Evolutionary conservation across 2,797 vertebrate species (phyloP).

Genomic region (Phoeniculus purpureus): DNA sequence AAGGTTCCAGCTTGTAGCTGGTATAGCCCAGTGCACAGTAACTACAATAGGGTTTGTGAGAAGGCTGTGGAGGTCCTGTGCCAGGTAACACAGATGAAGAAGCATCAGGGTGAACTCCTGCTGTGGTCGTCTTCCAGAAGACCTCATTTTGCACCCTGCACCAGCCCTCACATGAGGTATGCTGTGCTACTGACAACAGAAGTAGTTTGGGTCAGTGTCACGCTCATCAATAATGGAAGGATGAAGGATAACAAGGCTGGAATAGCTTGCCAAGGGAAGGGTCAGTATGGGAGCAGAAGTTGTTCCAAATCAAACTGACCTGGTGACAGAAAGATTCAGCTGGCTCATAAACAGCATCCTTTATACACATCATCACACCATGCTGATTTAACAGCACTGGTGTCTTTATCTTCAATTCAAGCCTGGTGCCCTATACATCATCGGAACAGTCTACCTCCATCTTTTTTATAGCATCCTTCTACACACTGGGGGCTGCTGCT

Average conservation of each 20-base stretch:
- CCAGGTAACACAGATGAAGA: neutral
- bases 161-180: neutral
- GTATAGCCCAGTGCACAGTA: neutral
- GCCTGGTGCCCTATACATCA: neutral
- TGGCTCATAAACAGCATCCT: neutral
- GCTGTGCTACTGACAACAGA: neutral
- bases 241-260: neutral
- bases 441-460: neutral
- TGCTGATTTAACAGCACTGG: neutral
- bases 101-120: neutral
- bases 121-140: neutral
- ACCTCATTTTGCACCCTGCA: neutral
- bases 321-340: neutral
- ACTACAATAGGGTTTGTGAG: neutral
- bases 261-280: neutral
- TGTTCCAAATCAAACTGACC: neutral
- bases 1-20: fast-evolving
- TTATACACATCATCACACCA: neutral
- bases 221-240: neutral
- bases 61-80: neutral
- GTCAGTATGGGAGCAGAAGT: neutral
- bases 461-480: neutral
- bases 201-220: neutral
- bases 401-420: neutral
- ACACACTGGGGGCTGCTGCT: neutral